Evolutionary conservation across 2,888 invertebrate genomes (phyloP).

Genomic region (Cotesia congregata): DNA sequence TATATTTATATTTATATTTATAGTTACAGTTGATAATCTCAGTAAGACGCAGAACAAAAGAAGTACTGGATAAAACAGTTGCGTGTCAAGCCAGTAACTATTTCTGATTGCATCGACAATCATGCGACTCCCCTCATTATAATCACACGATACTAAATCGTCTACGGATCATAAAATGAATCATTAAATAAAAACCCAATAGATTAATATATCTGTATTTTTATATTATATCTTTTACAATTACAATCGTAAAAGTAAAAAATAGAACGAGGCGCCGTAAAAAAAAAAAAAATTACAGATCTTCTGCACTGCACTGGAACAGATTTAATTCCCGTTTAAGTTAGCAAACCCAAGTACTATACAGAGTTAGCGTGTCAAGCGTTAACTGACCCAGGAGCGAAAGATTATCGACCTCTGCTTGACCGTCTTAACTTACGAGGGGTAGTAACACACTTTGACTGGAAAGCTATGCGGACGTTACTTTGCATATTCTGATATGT

Average conservation of each 20-base stretch:
- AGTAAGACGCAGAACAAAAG: not conserved
- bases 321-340: not conserved
- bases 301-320: not conserved
- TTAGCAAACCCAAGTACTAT: conserved; percentile 12
- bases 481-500: conserved; percentile 46
- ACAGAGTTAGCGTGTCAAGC: conserved; percentile 51
- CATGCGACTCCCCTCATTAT: not conserved
- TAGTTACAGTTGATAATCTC: not conserved
- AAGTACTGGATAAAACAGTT: not conserved
- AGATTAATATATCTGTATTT: not conserved
- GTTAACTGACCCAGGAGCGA: conserved; percentile 53
- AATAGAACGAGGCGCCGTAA: not conserved
- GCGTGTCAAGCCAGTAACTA: conserved; percentile 10
- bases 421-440: conserved; percentile 51
- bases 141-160: conserved; percentile 2
- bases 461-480: conserved; percentile 45
- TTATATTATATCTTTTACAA: not conserved
- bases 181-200: not conserved
- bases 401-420: conserved; percentile 56
- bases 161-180: conserved; percentile 19
- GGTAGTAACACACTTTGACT: conserved; percentile 43
- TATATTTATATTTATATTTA: not conserved
- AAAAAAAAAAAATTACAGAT: not conserved
- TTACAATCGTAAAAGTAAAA: not conserved
- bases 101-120: conserved; percentile 19